Base-by-base conservation (phyloP, 2,797 vertebrate species). In the Megaceryle alcyon region DNA sequence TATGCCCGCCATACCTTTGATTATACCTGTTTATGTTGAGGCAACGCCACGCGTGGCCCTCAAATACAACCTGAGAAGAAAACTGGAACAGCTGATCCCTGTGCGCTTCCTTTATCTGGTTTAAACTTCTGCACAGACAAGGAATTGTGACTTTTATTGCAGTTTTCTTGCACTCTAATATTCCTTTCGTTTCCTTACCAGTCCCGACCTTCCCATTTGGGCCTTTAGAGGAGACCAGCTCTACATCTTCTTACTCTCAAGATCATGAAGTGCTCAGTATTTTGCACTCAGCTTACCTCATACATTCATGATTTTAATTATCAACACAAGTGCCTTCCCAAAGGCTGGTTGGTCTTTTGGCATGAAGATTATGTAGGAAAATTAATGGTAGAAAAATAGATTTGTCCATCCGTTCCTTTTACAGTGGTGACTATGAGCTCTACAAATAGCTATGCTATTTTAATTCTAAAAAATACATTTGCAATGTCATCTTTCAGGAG, bases 221-320 rank as follows among this genome's bases (percentile, higher is more conserved):
- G 69, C 25, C 46, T 48, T 59, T 33, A 70, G 76, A 69, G 77
- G 54, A 82, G 72, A 48, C 14, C 64, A 64, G 78, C 53, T 73
- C 69, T 31, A 26, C 1, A 2, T 43, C 60, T 71, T 87, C 92
- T 75, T 82, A 53, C 66, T 80, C 88, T 80, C 61, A 39, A 39
- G 70, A 83, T 63, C 64, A 68, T 51, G 63, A 92, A 93, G 71
- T 41, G 75, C 68, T 93, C 0, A 0, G 75, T 49, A 13, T 82
- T 91, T 91, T 80, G 79, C 65, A 65, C 69, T 83, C 71, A 21
- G 64, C 54, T 93, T 89, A 64, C 89, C 53, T 92, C 92, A 68
- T 23, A 64, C 26, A 15, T 72, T 66, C 48, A 72, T 77, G 85
- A 88, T 86, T 94, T 94, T 93, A 93, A 89, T 93, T 94, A 94